phyloP scores from a whole-genome alignment of 2,888 invertebrate species.

The Lochmaea crataegi region DNA sequence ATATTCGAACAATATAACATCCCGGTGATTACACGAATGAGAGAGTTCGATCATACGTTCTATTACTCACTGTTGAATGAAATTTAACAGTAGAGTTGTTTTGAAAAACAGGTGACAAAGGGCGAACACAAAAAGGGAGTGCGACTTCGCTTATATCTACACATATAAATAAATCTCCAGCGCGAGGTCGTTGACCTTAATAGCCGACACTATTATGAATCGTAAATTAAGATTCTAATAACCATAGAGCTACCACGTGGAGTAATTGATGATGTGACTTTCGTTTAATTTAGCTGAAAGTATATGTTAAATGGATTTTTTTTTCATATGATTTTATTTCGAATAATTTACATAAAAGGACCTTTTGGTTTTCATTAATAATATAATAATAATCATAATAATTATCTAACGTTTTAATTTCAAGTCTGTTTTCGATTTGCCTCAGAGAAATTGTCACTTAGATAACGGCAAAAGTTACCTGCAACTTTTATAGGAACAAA shows the following conservation, averaged over 20 bases:
- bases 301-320: background rate
- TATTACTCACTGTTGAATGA: slow-evolving; percentile 29
- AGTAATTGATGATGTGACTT: slow-evolving; percentile 7
- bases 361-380: no score
- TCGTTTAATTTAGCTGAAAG: background rate
- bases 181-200: slow-evolving; percentile 24
- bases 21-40: background rate
- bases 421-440: no score
- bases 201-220: slow-evolving; percentile 10
- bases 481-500: no score
- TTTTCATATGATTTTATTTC: background rate
- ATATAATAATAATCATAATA: no score
- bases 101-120: slow-evolving; percentile 34
- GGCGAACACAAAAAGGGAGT: slow-evolving; percentile 24
- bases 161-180: slow-evolving; percentile 15
- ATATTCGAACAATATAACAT: background rate
- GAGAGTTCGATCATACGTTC: background rate
- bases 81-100: slow-evolving; percentile 34
- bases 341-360: background rate
- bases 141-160: slow-evolving; percentile 5
- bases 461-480: no score
- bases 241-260: slow-evolving; percentile 11
- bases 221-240: slow-evolving; percentile 17
- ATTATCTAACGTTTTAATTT: no score
- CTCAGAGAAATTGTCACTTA: no score